Conservation (phyloP, 2,797 vertebrate species). For the Coreius guichenoti region DNA sequence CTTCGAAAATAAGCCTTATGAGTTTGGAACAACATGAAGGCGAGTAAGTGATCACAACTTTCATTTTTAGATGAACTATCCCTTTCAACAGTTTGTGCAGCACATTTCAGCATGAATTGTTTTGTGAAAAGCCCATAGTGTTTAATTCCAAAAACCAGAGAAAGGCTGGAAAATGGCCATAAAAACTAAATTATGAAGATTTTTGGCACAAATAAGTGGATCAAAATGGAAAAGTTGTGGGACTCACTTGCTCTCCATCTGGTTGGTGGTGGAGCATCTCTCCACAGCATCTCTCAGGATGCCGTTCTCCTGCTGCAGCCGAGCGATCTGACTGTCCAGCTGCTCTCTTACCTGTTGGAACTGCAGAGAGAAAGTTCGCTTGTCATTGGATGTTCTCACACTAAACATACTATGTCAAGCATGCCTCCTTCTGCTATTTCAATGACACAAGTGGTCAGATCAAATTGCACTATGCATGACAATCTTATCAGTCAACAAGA, state of each 20-base stretch:
- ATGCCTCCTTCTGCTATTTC: background rate
- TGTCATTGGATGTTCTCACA: background rate
- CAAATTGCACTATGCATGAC: background rate
- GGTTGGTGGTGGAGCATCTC: conserved; percentile 90
- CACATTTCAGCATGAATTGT: background rate
- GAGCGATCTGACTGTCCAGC: conserved; percentile 92
- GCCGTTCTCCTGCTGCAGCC: conserved; percentile 95
- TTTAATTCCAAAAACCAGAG: background rate
- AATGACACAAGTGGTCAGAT: background rate
- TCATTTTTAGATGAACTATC: background rate
- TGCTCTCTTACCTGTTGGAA: conserved; percentile 94
- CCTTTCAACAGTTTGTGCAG: background rate
- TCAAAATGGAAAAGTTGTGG: background rate
- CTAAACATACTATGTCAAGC: background rate
- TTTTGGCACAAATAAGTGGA: background rate
- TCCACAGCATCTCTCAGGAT: conserved; percentile 95
- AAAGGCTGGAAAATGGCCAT: background rate
- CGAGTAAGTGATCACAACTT: background rate
- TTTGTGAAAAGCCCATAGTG: background rate
- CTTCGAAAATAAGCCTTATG: background rate
- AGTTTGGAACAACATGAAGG: background rate
- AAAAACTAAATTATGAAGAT: background rate
- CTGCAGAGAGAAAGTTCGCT: conserved; percentile 69
- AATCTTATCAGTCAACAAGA: background rate
- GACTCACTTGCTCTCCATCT: conserved; percentile 98